Conservation (phyloP, 2,113 vertebrate genomes). For the Nibea coibor region DNA sequence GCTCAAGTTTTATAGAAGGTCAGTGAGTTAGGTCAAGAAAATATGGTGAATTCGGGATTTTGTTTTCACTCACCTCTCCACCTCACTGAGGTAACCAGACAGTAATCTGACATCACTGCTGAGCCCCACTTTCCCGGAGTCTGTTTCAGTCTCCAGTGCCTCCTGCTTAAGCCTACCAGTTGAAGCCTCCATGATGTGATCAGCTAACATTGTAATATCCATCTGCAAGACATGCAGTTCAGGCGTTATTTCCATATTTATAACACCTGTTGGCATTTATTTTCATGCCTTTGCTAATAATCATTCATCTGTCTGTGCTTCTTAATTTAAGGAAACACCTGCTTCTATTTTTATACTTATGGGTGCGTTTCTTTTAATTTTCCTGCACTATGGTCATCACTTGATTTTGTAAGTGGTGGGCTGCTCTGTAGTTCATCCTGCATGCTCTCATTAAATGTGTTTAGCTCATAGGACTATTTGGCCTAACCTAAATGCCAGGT, state of each 20-base stretch:
- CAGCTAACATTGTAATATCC: constrained; percentile 96
- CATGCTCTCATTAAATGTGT: neutral
- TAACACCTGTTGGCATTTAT: neutral
- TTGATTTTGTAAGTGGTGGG: neutral
- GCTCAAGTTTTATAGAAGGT: neutral
- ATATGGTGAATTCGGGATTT: neutral
- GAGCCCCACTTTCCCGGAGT: constrained; percentile 83
- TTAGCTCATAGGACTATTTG: neutral
- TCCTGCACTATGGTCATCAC: neutral
- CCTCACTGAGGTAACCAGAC: constrained; percentile 95
- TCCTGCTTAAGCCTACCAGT: constrained; percentile 94
- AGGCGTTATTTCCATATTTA: neutral
- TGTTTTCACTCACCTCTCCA: constrained; percentile 82
- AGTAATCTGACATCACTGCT: constrained; percentile 94
- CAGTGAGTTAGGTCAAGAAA: neutral
- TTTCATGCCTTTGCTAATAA: neutral
- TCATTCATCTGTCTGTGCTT: neutral
- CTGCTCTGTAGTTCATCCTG: neutral
- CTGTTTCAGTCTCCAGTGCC: constrained; percentile 84
- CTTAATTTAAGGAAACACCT: neutral
- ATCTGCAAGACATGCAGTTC: constrained; percentile 81
- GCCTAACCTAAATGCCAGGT: neutral
- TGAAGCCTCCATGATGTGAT: constrained; percentile 96
- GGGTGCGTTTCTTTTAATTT: neutral
- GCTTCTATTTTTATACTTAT: neutral